Evolutionary conservation across 2,797 vertebrate genomes (phyloP), one percentile per base, ranked within the genome.

Genomic region (Neosilurus mollespiculum): DNA sequence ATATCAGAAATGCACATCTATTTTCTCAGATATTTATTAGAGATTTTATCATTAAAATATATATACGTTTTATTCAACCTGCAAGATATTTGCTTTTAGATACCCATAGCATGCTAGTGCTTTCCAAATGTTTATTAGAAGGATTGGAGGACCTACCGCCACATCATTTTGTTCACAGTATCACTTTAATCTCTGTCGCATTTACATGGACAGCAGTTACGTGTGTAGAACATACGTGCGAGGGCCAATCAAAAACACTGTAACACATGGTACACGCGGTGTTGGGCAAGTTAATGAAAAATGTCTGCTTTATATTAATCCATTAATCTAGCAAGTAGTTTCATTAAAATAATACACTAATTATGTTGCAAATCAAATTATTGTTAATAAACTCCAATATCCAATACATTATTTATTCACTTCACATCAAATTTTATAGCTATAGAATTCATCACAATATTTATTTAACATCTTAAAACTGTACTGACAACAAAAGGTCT

Each of bases 21-120:
- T 83, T 84, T 80, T 81, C 37, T 79, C 65, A 79, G n/a, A 85
- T 82, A 64, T 77, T 62, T 65, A 82, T 83, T 85, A 37, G 83
- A 83, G 83, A 66, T 58, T 71, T 83, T 65, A 82, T 82, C n/a
- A 54, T 71, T 18, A 84, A 76, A 83, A 82, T 24, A 30, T 30
- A 75, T 77, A 78, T 69, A 78, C 67, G 61, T 76, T 78, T 61
- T 53, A 51, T 77, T 69, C 11, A 70, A 34, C 53, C 69, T 9
- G 43, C 30, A 5, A 73, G 37, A 78, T 64, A 62, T 30, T 61
- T 78, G 56, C 24, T 84, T 70, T 81, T 81, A 37, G 69, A 59
- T 59, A 58, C 79, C 67, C 67, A 49, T 85, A 24, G 75, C 62
- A 15, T 80, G 70, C 58, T 54, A 71, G 53, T 75, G 22, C 65